These are phyloP conservation scores for Nothoprocta perdicaria DNA, from an alignment of 2,113 vertebrate genomes.

Conservation along the genomic window DNA sequence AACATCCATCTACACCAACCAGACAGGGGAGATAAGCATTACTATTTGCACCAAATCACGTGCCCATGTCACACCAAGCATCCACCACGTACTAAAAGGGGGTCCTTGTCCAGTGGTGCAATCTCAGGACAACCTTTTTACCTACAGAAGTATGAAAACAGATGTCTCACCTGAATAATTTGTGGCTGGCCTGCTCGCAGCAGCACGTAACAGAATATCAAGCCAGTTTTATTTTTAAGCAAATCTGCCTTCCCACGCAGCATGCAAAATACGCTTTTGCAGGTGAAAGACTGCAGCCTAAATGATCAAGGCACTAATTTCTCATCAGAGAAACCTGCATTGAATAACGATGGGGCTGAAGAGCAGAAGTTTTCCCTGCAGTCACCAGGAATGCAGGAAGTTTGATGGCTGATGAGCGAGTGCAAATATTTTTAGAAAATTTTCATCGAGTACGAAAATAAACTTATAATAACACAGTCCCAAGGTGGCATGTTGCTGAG, in stretches of 20 bases:
- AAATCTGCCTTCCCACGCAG: neutral
- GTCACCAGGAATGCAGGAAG: neutral
- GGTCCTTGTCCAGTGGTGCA: neutral
- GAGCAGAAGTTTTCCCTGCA: neutral
- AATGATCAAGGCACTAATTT: neutral
- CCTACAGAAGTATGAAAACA: accelerated
- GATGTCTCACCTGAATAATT: neutral
- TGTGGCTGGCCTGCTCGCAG: neutral
- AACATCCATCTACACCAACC: neutral
- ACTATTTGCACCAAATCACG: accelerated
- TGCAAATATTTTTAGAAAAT: neutral
- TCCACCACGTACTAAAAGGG: neutral
- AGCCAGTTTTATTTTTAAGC: neutral
- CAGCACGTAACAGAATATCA: neutral
- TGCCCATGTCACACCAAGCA: neutral
- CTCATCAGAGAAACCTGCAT: neutral
- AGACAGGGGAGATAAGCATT: too few species aligned
- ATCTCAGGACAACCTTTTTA: neutral
- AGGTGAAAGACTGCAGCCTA: neutral
- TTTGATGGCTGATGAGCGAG: neutral
- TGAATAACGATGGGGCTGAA: neutral
- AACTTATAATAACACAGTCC: neutral
- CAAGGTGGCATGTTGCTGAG: neutral
- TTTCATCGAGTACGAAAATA: neutral
- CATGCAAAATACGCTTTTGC: accelerated